Base-by-base conservation (phyloP, 2,888 invertebrate genomes). In the Brenthis daphne region DNA sequence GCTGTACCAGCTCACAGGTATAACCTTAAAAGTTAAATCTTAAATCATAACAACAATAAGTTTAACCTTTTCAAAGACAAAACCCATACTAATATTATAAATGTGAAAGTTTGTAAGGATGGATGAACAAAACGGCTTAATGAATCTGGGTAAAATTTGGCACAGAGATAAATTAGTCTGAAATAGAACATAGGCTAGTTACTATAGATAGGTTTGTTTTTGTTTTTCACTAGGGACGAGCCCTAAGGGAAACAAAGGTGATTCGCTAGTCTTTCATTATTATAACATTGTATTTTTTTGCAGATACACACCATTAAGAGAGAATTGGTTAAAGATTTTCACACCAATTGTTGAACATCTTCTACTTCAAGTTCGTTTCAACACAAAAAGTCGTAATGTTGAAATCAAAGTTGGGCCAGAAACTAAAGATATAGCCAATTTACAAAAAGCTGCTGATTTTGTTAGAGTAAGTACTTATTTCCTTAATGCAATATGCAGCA, bases 361-460 rank as follows among this genome's bases (percentile, higher is more conserved):
- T 71, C 95, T 98, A 73, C 90, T 99, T 24, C 98, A 99, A 93
- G 96, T 98, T 65, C 94, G 99, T 70, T 99, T 98, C 84, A 99
- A 99, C 87, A 94, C 98, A 66, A 98, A 97, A 89, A 95, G 97
- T 0, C 94, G 97, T 74, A 97, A 98, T 87, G 98, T 99, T 1
- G 98, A 99, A 92, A 96, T 99, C 63, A 94, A 96, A 79, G 93
- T 94, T 47, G 94, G 94, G 0, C 93, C 94, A 56, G 96, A 96
- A 80, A 97, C 97, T 0, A 94, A 95, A 76, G 98, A 99, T 81
- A 96, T 98, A 74, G 95, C 96, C 12, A 97, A 98, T 86, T 92
- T 99, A 72, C 99, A 99, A 86, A 99, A 99, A 90, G 99, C 97
- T 61, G 98, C 99, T 14, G 99, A 99, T 90, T 99, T 99, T 94